Conservation (phyloP, 2,113 vertebrate species). For the Nothobranchius kuhntae region DNA sequence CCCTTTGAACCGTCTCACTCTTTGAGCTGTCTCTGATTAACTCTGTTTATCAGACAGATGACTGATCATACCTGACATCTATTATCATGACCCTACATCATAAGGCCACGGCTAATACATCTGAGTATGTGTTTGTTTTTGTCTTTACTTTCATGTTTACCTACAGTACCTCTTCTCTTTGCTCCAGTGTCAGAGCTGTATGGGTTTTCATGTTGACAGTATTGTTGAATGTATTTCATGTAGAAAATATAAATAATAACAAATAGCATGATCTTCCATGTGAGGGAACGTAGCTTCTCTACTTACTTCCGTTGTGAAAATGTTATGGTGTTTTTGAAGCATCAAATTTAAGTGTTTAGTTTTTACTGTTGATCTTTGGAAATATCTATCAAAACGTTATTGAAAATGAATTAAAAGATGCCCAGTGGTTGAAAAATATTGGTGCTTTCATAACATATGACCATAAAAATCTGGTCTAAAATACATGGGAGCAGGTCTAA, state of each 20-base stretch:
- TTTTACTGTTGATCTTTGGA: no score
- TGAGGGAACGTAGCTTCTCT: conserved; percentile 8
- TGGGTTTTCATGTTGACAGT: neutral
- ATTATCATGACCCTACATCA: conserved; percentile 30
- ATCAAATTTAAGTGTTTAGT: no score
- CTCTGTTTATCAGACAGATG: conserved; percentile 44
- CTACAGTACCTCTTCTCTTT: neutral
- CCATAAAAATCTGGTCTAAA: no score
- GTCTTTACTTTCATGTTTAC: conserved; percentile 35
- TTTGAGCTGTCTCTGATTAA: conserved; percentile 58
- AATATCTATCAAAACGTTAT: no score
- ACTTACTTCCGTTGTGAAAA: no score
- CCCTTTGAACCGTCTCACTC: conserved; percentile 55
- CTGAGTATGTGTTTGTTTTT: conserved; percentile 16
- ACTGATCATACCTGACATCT: conserved; percentile 56
- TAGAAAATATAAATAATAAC: conserved; percentile 4
- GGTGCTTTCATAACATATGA: no score
- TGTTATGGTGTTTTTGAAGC: no score
- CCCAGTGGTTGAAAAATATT: no score
- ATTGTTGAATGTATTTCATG: conserved; percentile 12
- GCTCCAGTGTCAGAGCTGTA: neutral
- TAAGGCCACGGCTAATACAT: conserved; percentile 30
- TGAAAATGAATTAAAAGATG: no score
- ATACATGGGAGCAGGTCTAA: no score
- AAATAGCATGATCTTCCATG: neutral